Evolutionary conservation across 2,113 vertebrate genomes (phyloP).

Genomic region (Ibidorhyncha struthersii): DNA sequence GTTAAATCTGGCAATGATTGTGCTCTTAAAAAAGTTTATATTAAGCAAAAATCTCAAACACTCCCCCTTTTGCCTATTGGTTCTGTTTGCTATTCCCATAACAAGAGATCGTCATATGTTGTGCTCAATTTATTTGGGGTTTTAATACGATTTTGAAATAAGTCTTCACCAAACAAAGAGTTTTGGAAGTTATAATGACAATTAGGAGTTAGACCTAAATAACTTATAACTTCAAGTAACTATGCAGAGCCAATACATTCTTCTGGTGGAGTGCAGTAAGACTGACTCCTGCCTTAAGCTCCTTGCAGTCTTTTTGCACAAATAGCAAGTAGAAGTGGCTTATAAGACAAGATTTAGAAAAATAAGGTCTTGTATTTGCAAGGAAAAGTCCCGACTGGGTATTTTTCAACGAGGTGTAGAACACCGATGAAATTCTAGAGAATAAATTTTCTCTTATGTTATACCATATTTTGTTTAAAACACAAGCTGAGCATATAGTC

Average conservation of each 20-base stretch:
- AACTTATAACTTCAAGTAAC: neutral
- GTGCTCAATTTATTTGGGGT: neutral
- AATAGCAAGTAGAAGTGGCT: neutral
- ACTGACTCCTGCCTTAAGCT: neutral
- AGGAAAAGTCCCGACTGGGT: accelerated
- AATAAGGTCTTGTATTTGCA: neutral
- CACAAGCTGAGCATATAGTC: neutral
- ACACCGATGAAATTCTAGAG: neutral
- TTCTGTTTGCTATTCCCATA: neutral
- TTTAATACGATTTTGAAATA: constrained; percentile 2
- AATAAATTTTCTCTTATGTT: neutral
- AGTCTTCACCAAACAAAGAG: neutral
- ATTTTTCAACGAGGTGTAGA: neutral
- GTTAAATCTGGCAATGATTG: neutral
- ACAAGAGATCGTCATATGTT: neutral
- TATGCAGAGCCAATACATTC: neutral
- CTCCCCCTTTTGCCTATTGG: neutral
- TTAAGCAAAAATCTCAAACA: neutral
- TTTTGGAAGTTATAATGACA: neutral
- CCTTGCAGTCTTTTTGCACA: neutral
- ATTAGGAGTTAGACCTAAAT: neutral
- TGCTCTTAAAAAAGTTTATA: neutral
- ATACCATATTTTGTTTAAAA: neutral
- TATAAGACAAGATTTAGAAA: neutral
- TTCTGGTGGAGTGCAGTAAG: neutral